Evolutionary conservation across 2,888 invertebrate species (phyloP), one percentile per base, ranked within the genome.

Genomic region (Agrochola lychnidis): DNA sequence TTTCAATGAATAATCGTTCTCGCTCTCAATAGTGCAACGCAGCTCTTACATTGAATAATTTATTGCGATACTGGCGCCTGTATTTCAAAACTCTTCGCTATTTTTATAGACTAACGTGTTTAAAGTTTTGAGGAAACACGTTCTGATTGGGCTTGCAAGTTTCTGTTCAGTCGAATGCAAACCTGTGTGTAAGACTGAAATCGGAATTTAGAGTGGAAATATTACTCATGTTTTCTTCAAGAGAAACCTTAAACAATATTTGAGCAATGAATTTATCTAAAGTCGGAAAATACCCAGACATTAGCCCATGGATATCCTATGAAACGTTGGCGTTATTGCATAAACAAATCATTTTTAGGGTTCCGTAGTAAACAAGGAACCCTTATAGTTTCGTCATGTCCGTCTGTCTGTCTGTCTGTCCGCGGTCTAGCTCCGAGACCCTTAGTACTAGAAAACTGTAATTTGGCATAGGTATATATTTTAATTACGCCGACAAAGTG

Each of bases 51-150:
- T 71, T 36, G 25, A 84, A 82, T 82, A 75, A 81, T 81, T 84
- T 82, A 82, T 81, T 45, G 57, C 84, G 14, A 59, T 16, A 45
- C 63, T 30, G 71, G 76, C 81, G 85, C 85, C 68, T 45, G 59
- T 68, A 56, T 84, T 82, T 75, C 81, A 84, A 76, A 84, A 76
- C 59, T 75, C 56, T 82, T 61, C 0, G 71, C 81, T 84, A 84
- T 82, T 71, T 82, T 81, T 75, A 59, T 74, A 56, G 19, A 36
- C 7, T 70, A 59, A 61, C 61, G 36, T 70, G 70, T 84, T 83
- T 57, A 56, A 45, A 71, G 69, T 83, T 69, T 79, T 42, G 40
- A 73, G 22, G 25, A 57, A 73, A 45, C 56, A 42, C 16, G 63
- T 36, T 64, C 42, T 10, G 64, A 57, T 69, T 69, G 45, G 12